Conservation (phyloP, 2,888 invertebrate genomes). For the Trachelus tabidus region DNA sequence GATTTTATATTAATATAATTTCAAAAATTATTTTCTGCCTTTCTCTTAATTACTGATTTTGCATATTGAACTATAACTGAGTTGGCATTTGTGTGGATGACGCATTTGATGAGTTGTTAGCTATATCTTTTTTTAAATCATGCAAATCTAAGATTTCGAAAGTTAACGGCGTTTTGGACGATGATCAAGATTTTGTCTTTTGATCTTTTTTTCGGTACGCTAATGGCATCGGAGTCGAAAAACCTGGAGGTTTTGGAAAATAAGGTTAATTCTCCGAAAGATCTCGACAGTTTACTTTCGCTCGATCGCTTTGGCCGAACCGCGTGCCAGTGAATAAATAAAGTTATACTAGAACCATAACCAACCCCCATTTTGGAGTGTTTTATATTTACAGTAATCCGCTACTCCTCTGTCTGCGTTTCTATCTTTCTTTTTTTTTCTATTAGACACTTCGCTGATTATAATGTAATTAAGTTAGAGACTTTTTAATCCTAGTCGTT, state of each 20-base stretch:
- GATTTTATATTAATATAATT: neutral
- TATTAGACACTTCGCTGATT: neutral
- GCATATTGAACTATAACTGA: neutral
- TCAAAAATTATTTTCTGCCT: neutral
- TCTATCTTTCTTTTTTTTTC: neutral
- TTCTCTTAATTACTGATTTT: neutral
- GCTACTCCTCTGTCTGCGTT: neutral
- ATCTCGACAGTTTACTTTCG: neutral
- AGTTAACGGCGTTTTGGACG: slow-evolving; percentile 29
- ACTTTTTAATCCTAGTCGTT: neutral
- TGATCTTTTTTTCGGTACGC: slow-evolving; percentile 11
- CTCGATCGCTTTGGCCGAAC: slow-evolving; percentile 16
- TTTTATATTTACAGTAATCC: slow-evolving; percentile 17
- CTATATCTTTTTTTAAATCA: too few species aligned
- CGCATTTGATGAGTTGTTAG: neutral
- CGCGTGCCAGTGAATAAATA: slow-evolving; percentile 42
- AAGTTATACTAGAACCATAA: slow-evolving; percentile 31
- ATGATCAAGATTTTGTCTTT: slow-evolving; percentile 37
- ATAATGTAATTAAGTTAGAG: neutral
- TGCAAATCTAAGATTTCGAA: neutral
- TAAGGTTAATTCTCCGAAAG: slow-evolving; percentile 3
- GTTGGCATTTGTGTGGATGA: neutral
- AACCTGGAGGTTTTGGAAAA: neutral
- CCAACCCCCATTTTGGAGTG: slow-evolving; percentile 24
- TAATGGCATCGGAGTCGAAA: neutral